Evolutionary conservation across 2,797 vertebrate genomes (phyloP).

Genomic region (Craterocephalus amniculus): DNA sequence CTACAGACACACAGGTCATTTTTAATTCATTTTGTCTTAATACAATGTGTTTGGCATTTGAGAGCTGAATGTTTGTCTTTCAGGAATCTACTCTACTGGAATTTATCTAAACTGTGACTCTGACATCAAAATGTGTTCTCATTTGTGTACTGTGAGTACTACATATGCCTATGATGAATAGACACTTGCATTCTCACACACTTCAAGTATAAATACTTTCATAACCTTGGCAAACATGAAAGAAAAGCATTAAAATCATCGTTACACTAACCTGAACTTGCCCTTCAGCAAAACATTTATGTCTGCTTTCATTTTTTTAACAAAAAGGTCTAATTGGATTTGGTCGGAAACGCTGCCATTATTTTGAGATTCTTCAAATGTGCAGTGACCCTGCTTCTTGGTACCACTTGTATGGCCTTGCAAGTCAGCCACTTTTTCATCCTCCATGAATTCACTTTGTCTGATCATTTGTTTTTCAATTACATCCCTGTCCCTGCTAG

Average conservation of each 20-base stretch:
- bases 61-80: not conserved
- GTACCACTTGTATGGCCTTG: slow-evolving; percentile 20
- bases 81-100: not conserved
- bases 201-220: not conserved
- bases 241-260: slow-evolving; percentile 18
- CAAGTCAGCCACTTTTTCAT: slow-evolving; percentile 57
- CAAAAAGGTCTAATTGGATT: slow-evolving; percentile 42
- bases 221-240: slow-evolving; percentile 27
- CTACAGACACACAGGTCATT: not conserved
- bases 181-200: not conserved
- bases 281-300: slow-evolving; percentile 15
- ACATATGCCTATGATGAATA: not conserved
- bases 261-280: not conserved
- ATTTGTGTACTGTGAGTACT: not conserved
- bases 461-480: slow-evolving; percentile 83
- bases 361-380: slow-evolving; percentile 54
- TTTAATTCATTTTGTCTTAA: not conserved
- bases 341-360: slow-evolving; percentile 23
- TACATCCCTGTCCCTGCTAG: slow-evolving; percentile 70
- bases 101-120: not conserved
- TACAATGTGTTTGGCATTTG: not conserved
- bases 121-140: not conserved
- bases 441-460: slow-evolving; percentile 72
- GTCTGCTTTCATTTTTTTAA: slow-evolving; percentile 27
- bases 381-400: slow-evolving; percentile 55